These are phyloP conservation scores for Neodiprion lecontei DNA, from an alignment of 1,140 invertebrate species.

Conservation along the genomic window DNA sequence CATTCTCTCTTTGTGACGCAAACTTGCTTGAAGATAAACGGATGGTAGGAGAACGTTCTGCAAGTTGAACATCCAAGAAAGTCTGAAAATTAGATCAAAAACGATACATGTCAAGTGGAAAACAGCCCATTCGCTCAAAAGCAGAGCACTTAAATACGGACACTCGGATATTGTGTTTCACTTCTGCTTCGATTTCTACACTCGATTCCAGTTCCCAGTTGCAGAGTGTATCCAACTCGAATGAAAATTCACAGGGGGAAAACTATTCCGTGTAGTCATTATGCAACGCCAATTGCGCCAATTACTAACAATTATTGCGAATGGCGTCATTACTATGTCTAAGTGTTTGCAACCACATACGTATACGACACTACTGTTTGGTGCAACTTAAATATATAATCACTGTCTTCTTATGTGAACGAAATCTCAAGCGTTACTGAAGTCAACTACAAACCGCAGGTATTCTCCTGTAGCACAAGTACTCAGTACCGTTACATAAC, in stretches of 20 bases:
- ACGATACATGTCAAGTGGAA: not conserved
- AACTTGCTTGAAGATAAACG: constrained; percentile 66
- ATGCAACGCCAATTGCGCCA: not conserved
- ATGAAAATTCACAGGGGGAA: not conserved
- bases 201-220: no score
- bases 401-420: not conserved
- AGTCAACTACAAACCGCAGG: no score
- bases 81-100: constrained; percentile 58
- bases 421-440: not conserved
- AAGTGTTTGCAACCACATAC: not conserved
- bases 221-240: not conserved
- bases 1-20: constrained; percentile 57
- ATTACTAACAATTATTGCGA: not conserved
- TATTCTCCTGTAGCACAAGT: no score
- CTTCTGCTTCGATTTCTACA: not conserved
- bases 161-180: not conserved
- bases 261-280: not conserved
- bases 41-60: constrained; percentile 70
- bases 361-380: not conserved
- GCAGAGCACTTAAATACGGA: no score
- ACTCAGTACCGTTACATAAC: not conserved
- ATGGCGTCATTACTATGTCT: not conserved
- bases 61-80: constrained; percentile 72
- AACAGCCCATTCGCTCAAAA: no score
- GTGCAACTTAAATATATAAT: not conserved